phyloP scores from a whole-genome alignment of 2,797 vertebrate species.

The Hipposideros larvatus region DNA sequence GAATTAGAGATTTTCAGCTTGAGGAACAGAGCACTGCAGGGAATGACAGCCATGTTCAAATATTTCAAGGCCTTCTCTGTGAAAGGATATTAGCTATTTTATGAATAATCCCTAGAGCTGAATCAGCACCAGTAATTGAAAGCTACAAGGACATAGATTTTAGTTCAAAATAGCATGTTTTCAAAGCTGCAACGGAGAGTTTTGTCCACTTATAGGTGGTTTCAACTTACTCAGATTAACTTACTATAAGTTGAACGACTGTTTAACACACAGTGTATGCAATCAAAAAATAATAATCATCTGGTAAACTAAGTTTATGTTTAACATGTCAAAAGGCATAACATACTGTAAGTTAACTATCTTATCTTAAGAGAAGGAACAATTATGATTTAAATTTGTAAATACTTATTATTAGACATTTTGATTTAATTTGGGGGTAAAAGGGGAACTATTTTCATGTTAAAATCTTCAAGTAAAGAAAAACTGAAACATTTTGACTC shows the following conservation, averaged over 20 bases:
- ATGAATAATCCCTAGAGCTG: background rate
- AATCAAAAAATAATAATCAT: background rate
- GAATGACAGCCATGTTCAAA: background rate
- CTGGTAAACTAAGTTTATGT: background rate
- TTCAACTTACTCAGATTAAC: background rate
- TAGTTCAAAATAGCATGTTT: background rate
- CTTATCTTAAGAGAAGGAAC: background rate
- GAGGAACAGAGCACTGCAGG: background rate
- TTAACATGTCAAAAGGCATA: background rate
- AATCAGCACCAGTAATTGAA: constrained; percentile 1
- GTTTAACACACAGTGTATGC: background rate
- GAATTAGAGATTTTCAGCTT: background rate
- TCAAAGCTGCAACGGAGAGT: background rate
- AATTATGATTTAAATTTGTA: background rate
- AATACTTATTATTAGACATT: background rate
- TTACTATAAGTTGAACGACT: background rate
- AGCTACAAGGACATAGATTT: background rate
- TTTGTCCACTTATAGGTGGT: background rate
- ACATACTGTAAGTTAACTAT: background rate
- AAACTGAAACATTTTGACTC: background rate
- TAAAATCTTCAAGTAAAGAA: background rate
- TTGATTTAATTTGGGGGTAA: background rate
- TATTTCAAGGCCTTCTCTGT: background rate
- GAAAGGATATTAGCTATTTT: background rate
- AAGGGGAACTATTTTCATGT: background rate